phyloP scores from a whole-genome alignment of 2,113 vertebrate species.

The Equus przewalskii region DNA sequence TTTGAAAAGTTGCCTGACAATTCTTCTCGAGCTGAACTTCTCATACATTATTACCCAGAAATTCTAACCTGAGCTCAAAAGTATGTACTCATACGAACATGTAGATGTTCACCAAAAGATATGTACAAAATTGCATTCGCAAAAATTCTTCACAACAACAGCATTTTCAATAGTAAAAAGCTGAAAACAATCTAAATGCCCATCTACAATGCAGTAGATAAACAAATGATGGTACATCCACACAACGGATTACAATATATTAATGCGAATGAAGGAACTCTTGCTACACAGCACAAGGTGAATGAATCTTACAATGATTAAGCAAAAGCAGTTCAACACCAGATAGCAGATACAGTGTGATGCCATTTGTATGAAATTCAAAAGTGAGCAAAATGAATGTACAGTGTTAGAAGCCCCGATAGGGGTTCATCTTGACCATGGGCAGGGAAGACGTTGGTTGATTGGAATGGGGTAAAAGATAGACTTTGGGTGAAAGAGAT shows the following conservation, averaged over 20 bases:
- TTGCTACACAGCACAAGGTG: neutral
- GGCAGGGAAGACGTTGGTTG: neutral
- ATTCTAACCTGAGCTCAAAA: neutral
- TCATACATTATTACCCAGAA: neutral
- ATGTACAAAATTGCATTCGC: neutral
- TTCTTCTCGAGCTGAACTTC: neutral
- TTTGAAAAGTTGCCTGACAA: neutral
- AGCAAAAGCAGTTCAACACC: neutral
- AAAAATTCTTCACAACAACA: neutral
- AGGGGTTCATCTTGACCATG: neutral
- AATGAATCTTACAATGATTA: neutral
- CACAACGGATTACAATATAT: neutral
- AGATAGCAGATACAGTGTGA: neutral
- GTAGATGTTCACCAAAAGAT: neutral
- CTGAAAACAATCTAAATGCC: neutral
- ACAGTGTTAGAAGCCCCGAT: neutral
- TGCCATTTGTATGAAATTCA: neutral
- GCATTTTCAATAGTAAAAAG: neutral
- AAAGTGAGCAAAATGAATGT: neutral
- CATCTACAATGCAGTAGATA: neutral
- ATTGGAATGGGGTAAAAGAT: neutral
- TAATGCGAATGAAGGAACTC: neutral
- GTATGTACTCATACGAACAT: neutral
- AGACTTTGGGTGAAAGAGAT: accelerated
- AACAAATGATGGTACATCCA: neutral